Evolutionary conservation across 1,140 invertebrate genomes (phyloP), one percentile per base, ranked within the genome.

Genomic region (Temnothorax curvispinosus): DNA sequence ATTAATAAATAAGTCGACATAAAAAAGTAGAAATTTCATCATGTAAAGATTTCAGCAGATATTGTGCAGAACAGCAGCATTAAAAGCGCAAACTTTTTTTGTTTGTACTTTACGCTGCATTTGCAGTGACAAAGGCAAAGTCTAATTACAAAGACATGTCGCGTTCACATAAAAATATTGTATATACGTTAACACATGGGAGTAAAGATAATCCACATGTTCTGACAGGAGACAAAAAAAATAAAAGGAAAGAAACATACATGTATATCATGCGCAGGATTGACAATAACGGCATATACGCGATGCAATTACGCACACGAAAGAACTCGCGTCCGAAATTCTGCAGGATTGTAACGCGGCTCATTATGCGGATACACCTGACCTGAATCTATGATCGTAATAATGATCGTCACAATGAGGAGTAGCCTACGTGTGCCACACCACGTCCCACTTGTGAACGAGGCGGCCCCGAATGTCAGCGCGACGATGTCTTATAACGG

Each of bases 311-410:
- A 50, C 60, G 50, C 60, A 52, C 7, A 69, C 38, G 52, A 69
- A 80, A 86, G 85, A 67, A 67, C 38, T 35, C 67, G 64, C 64
- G 47, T 64, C 52, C 67, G 47, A 85, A 85, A 86, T 72, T 75
- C 47, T 80, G 87, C 77, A 72, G 64, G 80, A 87, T 88, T 81
- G 78, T 89, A 62, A 69, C 74, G 27, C 58, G 88, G 54, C 87
- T 88, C 90, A 92, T 92, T 92, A 92, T 91, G 91, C 91, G 85
- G 91, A 65, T 88, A 87, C 90, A 89, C 78, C 87, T 91, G 90
- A 92, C 90, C 90, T 75, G 85, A 84, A 92, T 91, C 86, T 89
- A 77, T 71, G 81, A 89, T 91, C 82, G 64, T 82, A 87, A 89
- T 86, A 87, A 91, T 88, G 84, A 86, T 87, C 56, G 21, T 62